phyloP scores from a whole-genome alignment of 1,140 invertebrate species.

The Carposina sasakii region DNA sequence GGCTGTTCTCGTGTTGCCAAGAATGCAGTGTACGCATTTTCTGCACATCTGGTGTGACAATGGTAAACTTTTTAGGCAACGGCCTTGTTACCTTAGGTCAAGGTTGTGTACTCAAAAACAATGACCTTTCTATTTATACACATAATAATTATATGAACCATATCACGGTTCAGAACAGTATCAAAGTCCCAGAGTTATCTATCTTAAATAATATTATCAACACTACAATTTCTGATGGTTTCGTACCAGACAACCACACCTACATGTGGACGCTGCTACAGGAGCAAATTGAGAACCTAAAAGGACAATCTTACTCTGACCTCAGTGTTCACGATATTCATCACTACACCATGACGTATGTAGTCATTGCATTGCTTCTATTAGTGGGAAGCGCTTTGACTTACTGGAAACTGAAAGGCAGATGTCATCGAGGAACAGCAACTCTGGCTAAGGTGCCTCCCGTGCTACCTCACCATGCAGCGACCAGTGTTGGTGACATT shows the following conservation, averaged over 20 bases:
- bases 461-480: not conserved
- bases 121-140: not conserved
- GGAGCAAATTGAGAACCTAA: not conserved
- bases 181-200: not conserved
- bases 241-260: not conserved
- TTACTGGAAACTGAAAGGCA: not conserved
- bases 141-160: not conserved
- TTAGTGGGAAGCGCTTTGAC: not conserved
- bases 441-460: not conserved
- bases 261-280: not conserved
- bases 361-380: not conserved
- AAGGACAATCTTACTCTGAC: not conserved
- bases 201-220: not conserved
- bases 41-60: not conserved
- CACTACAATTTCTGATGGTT: not conserved
- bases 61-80: not conserved
- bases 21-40: not conserved
- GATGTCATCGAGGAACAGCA: not conserved
- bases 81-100: not conserved
- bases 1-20: not conserved
- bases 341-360: not conserved
- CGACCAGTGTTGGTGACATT: too few species aligned
- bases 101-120: not conserved
- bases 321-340: not conserved
- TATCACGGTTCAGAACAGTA: not conserved